Evolutionary conservation across 2,797 vertebrate species (phyloP).

Genomic region (Argentina silus): DNA sequence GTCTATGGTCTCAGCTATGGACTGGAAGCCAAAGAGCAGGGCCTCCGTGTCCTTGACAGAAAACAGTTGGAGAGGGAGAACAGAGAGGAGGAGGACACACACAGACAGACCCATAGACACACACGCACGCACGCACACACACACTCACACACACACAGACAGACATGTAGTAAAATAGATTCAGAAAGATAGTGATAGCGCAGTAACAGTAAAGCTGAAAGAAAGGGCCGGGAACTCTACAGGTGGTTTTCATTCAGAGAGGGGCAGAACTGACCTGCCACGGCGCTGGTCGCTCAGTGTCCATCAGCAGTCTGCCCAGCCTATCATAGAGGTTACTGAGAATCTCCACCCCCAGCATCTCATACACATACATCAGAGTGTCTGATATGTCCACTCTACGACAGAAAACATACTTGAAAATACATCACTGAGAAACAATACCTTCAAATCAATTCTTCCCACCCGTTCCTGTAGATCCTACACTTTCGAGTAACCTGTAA

Average conservation of each 20-base stretch:
- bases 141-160: background rate
- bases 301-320: slow-evolving; percentile 89
- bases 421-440: too few species aligned
- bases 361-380: slow-evolving; percentile 98
- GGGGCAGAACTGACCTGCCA: slow-evolving; percentile 88
- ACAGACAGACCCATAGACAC: background rate
- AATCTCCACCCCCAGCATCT: slow-evolving; percentile 95
- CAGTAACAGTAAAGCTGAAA: too few species aligned
- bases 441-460: background rate
- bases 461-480: background rate
- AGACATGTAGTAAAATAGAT: background rate
- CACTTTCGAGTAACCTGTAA: slow-evolving; percentile 82
- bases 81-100: background rate
- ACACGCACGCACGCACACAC: background rate
- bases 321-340: slow-evolving; percentile 96
- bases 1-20: slow-evolving; percentile 98
- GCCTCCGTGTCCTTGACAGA: slow-evolving; percentile 89
- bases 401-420: slow-evolving; percentile 1
- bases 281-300: slow-evolving; percentile 82
- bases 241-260: too few species aligned
- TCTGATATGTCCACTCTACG: slow-evolving; percentile 97
- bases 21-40: slow-evolving; percentile 96
- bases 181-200: background rate
- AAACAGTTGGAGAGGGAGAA: background rate
- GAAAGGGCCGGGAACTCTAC: background rate